Evolutionary conservation across 2,113 vertebrate genomes (phyloP), one percentile per base, ranked within the genome.

Genomic region (Baryphthengus martii): DNA sequence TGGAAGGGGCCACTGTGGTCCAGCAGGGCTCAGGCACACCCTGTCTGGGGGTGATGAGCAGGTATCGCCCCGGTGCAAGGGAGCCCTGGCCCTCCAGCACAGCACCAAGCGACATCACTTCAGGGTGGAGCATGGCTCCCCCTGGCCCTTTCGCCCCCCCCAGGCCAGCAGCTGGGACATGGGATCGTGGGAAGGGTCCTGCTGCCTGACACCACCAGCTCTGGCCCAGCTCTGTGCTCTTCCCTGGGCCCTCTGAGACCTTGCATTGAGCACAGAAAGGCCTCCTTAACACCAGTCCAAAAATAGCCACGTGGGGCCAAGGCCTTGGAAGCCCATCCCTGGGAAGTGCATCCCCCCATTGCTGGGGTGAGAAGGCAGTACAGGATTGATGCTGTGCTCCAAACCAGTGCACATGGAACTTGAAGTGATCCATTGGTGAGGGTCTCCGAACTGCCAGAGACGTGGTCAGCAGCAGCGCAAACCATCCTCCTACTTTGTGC

Each of bases 111-210:
- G 2, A 19, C 17, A 3, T 21, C 25, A 53, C 13, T 23, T 8
- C 0, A 3, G 28, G 6, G 13, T 11, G 21, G 8, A 37, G 16
- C 29, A 26, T n/a, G n/a, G n/a, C n/a, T n/a, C n/a, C n/a, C n/a
- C n/a, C n/a, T 24, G 42, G 3, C 20, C 6, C 4, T 50, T 11
- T 4, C 16, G 7, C 2, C 0, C 53, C 15, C 16, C 11, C n/a
- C 20, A 9, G 18, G 21, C 24, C 66, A 40, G 8, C 44, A 33
- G 82, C 67, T 18, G 62, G 31, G 15, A 50, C 33, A 5, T 28
- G 3, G 3, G 25, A 1, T 21, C 42, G 40, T 3, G 4, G 39
- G 21, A 53, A 13, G 26, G 21, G 1, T 7, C 20, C 53, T 15
- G 17, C 6, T 37, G 21, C 59, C 31, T 4, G 55, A 31, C 8